Conservation (phyloP, 2,888 invertebrate genomes). For the Drosophila eohydei region DNA sequence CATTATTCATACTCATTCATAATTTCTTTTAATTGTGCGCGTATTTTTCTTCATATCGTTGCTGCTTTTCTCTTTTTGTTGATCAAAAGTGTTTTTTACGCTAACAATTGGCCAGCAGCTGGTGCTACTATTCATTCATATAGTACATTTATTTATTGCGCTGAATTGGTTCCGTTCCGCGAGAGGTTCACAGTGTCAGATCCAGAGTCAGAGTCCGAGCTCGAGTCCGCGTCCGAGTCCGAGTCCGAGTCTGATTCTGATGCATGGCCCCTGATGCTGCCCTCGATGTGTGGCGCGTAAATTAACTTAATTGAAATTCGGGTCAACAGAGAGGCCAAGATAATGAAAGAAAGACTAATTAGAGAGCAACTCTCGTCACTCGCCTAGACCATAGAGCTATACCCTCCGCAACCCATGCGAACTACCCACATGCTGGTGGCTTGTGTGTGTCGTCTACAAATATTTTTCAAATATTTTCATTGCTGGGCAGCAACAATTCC, state of each 20-base stretch:
- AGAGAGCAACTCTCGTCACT: conserved; percentile 74
- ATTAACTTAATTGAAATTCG: conserved; percentile 85
- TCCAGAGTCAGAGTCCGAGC: conserved; percentile 11
- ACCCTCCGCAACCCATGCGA: not conserved
- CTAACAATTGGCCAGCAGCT: conserved; percentile 54
- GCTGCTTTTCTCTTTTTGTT: conserved; percentile 9
- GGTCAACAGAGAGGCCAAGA: conserved; percentile 85
- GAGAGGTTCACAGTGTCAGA: conserved; percentile 33
- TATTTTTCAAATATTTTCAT: conserved; percentile 76
- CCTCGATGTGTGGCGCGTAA: conserved; percentile 71
- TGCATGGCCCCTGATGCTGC: conserved; percentile 33
- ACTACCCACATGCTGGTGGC: conserved; percentile 56
- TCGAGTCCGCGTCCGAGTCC: conserved; percentile 1
- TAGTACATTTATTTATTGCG: conserved; percentile 56
- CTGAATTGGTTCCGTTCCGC: conserved; percentile 60
- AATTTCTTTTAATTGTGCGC: conserved; percentile 70
- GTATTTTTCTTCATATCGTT: conserved; percentile 25
- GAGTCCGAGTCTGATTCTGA: conserved; percentile 16
- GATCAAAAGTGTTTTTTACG: conserved; percentile 26
- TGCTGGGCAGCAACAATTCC: conserved; percentile 25
- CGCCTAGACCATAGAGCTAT: conserved; percentile 7
- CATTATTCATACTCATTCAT: conserved; percentile 67
- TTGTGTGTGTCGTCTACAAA: conserved; percentile 60
- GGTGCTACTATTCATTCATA: conserved; percentile 52
- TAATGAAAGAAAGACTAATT: conserved; percentile 84